These are phyloP conservation scores for Pristionchus mayeri DNA, from an alignment of 2,888 invertebrate species.

Conservation along the genomic window DNA sequence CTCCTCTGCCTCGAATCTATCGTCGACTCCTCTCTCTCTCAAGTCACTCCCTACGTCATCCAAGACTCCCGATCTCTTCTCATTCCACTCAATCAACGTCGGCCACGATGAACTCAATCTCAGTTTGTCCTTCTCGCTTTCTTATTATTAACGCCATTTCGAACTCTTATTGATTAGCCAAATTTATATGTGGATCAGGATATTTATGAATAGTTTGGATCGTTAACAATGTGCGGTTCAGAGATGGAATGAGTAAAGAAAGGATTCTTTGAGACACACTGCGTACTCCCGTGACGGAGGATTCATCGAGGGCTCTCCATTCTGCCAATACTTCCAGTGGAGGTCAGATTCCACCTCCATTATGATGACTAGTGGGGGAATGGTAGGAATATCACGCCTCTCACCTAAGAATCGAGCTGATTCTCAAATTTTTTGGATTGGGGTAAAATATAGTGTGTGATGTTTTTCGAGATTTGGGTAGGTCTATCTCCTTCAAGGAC, in stretches of 20 bases:
- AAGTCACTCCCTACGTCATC: background rate
- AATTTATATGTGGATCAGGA: no score
- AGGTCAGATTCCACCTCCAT: no score
- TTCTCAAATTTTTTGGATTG: no score
- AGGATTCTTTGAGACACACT: background rate
- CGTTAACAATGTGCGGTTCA: no score
- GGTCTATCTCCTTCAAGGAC: no score
- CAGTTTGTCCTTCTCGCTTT: background rate
- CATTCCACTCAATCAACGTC: slow-evolving; percentile 23
- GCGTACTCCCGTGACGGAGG: slow-evolving; percentile 6
- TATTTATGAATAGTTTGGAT: no score
- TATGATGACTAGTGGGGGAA: no score
- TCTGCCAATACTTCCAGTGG: background rate
- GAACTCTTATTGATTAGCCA: background rate
- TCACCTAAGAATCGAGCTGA: no score
- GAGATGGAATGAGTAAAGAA: no score
- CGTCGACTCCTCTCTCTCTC: slow-evolving; percentile 4
- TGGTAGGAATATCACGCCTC: no score
- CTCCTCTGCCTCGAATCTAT: background rate
- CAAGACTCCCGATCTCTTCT: slow-evolving; percentile 46
- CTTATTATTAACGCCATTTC: background rate
- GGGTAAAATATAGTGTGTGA: no score
- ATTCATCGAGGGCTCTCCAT: background rate
- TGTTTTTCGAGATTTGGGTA: no score
- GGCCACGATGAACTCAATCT: slow-evolving; percentile 45